Percentiles rank a stretch among this genome's conserved stretches.
Conservation (phyloP, 2,113 vertebrate species). For the Hippocampus comes region DNA sequence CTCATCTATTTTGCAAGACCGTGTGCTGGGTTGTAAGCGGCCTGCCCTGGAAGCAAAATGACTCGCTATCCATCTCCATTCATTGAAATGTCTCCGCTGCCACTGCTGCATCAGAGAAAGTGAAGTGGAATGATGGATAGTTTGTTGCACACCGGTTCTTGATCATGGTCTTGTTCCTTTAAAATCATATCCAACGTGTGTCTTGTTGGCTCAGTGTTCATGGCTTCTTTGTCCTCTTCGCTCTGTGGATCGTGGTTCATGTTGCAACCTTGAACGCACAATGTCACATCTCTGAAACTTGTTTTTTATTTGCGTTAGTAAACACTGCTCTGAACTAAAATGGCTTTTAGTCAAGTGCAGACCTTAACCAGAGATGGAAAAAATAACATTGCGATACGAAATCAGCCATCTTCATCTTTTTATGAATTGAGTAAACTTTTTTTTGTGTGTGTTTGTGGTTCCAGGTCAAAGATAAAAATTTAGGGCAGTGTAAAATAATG, state of each 20-base stretch:
- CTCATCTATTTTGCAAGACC: slow-evolving; percentile 48
- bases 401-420: no score
- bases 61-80: slow-evolving; percentile 52
- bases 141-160: slow-evolving; percentile 25
- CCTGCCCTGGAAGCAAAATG: slow-evolving; percentile 36
- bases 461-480: no score
- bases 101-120: slow-evolving; percentile 34
- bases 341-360: not conserved
- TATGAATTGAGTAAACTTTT: no score
- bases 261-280: slow-evolving; percentile 17
- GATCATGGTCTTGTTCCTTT: slow-evolving; percentile 44
- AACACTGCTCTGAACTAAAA: not conserved
- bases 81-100: slow-evolving; percentile 21
- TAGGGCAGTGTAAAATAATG: no score
- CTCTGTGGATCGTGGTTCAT: slow-evolving; percentile 27
- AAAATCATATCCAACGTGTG: slow-evolving; percentile 33
- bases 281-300: slow-evolving; percentile 17
- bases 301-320: not conserved
- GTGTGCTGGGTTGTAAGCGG: slow-evolving; percentile 50
- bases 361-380: not conserved
- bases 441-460: no score
- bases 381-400: no score
- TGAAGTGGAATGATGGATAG: slow-evolving; percentile 42
- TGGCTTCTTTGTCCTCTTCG: slow-evolving; percentile 21
- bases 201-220: slow-evolving; percentile 37